Evolutionary conservation across 1,140 invertebrate species (phyloP), one percentile per base, ranked within the genome.

Genomic region (Bombus polaris): DNA sequence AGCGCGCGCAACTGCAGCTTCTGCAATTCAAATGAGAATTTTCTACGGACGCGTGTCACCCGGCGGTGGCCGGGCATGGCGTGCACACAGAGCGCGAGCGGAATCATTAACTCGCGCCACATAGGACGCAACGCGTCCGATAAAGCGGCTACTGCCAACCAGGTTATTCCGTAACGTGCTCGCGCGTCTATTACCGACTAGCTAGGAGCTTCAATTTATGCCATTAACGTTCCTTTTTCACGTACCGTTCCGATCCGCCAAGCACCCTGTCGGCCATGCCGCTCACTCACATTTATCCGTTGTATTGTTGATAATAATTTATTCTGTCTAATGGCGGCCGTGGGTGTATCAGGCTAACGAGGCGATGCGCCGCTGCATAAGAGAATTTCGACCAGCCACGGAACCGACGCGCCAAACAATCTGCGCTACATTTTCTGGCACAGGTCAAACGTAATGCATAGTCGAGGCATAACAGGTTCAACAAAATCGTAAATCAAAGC

Each of bases 11-110:
- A 72, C 80, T 77, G 87, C 79, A 57, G 82, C 70, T 81, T 90
- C 89, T 88, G 89, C 83, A 88, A 90, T 90, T 90, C 89, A 90
- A 90, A 90, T 88, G 86, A 86, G 89, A 88, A 88, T 83, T 90
- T 90, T 90, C 89, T 80, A 74, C 35, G 62, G 68, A 72, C 66
- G 65, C 75, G 73, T 65, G 62, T 77, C 85, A 53, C 25, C 18
- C 5, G 70, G 3, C 39, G 28, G 59, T 70, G 68, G 35, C n/a
- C n/a, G n/a, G 22, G 75, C 78, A n/a, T 39, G 57, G 57, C 35
- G 57, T 75, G 47, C 32, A 47, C 28, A 47, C n/a, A 68, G 65
- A 28, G 32, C 5, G 74, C 15, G 12, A 12, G 73, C 39, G 47
- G 74, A 75, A 89, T 87, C 85, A 78, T 87, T 90, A 90, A 90